Evolutionary conservation across 2,113 vertebrate genomes (phyloP), one percentile per base, ranked within the genome.

Genomic region (Polyodon spathula): DNA sequence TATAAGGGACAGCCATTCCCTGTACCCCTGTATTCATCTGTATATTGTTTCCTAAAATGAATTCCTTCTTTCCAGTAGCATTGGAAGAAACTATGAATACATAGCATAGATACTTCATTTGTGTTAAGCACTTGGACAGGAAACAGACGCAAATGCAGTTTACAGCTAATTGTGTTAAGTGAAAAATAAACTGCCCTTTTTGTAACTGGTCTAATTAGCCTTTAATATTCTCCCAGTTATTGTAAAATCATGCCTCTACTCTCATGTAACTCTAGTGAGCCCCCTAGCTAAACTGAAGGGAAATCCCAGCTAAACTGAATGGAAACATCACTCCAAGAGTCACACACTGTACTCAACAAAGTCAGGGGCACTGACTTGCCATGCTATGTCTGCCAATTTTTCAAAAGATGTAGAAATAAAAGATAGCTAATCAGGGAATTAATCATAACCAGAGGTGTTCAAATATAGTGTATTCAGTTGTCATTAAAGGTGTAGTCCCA

Each of bases 141-240:
- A 70, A 84, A 86, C 68, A 42, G 40, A 43, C 79, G 68, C 59
- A 77, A 81, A 84, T 54, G 66, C 83, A 81, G 76, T 85, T 86
- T 82, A 82, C 83, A 84, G 80, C 81, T 84, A 85, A 88, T 84
- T 82, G 83, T 84, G 78, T 86, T 84, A 84, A 86, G 83, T 86
- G 82, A 84, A 85, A 27, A 86, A 85, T 84, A 84, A 84, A 85
- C 79, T 82, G 76, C 69, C 80, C 78, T 83, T 84, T 27, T 85
- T 88, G 83, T 88, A 84, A 66, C 69, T 60, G 73, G 76, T 81
- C 81, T 84, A 84, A 88, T 85, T 80, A 82, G 81, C 69, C 74
- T 80, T 80, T 72, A 84, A 79, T 82, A 78, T 82, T 73, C 73
- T 52, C 41, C 70, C 71, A 74, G 70, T 75, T 78, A 77, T 72